Evolutionary conservation across 2,113 vertebrate species (phyloP).

Genomic region (Cynocephalus volans): DNA sequence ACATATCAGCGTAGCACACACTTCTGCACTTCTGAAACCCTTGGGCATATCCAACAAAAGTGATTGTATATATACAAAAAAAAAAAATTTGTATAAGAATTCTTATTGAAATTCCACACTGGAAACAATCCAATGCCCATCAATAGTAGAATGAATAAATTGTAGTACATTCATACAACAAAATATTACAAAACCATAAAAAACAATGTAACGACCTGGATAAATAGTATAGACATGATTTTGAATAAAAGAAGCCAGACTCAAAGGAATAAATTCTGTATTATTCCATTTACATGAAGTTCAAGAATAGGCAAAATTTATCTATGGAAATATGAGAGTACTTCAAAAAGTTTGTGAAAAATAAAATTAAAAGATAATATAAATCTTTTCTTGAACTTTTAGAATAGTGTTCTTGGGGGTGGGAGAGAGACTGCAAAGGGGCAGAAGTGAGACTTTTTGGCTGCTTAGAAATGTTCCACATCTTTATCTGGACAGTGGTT

Average conservation of each 20-base stretch:
- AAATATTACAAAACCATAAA: background rate
- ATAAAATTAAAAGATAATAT: too few species aligned
- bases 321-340: background rate
- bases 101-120: background rate
- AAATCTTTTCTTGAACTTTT: background rate
- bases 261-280: background rate
- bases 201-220: background rate
- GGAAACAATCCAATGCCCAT: background rate
- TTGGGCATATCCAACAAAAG: background rate
- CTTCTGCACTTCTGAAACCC: background rate
- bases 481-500: background rate
- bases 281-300: background rate
- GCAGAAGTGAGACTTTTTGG: background rate
- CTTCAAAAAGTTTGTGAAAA: too few species aligned
- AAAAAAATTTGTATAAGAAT: background rate
- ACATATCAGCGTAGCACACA: background rate
- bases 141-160: background rate
- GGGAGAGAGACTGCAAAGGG: background rate
- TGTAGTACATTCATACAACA: background rate
- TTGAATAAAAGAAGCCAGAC: background rate
- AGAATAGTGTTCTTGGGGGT: background rate
- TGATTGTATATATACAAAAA: background rate
- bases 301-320: slow-evolving; percentile 9
- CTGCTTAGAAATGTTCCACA: background rate
- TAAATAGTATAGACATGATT: background rate